Conservation (phyloP, 2,888 invertebrate species). For the Pteria penguin region DNA sequence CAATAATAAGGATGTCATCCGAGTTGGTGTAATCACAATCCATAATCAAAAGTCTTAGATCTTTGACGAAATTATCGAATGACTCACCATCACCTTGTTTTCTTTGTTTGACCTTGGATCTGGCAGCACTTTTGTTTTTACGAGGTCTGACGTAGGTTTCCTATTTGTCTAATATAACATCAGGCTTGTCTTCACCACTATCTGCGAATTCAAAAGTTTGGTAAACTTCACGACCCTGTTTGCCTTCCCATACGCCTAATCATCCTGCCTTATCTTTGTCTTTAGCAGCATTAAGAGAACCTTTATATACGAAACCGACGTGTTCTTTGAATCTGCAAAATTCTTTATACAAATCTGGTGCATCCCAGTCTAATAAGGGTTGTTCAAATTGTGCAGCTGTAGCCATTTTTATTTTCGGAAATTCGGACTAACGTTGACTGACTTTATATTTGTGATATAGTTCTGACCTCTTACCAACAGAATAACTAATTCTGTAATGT, state of each 20-base stretch:
- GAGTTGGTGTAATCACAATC: conserved; percentile 44
- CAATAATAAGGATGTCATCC: conserved; percentile 28
- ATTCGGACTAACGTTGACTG: too few species aligned
- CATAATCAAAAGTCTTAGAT: conserved; percentile 44
- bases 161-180: conserved; percentile 38
- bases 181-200: conserved; percentile 33
- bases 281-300: conserved; percentile 18
- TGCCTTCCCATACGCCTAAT: conserved; percentile 49
- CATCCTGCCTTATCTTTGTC: conserved; percentile 22
- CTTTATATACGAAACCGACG: conserved; percentile 23
- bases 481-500: too few species aligned
- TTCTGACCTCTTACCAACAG: too few species aligned
- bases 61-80: conserved; percentile 43
- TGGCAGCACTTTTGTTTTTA: conserved; percentile 49
- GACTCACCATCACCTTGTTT: conserved; percentile 46
- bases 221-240: conserved; percentile 54
- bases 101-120: conserved; percentile 44
- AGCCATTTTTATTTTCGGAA: background rate
- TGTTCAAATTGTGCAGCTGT: conserved; percentile 5
- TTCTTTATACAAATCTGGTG: conserved; percentile 26
- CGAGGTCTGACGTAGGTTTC: conserved; percentile 41
- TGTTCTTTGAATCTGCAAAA: conserved; percentile 42
- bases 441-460: too few species aligned
- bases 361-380: conserved; percentile 10
- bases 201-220: conserved; percentile 49